Evolutionary conservation across 2,113 vertebrate species (phyloP).

Genomic region (Trichomycterus rosablanca): DNA sequence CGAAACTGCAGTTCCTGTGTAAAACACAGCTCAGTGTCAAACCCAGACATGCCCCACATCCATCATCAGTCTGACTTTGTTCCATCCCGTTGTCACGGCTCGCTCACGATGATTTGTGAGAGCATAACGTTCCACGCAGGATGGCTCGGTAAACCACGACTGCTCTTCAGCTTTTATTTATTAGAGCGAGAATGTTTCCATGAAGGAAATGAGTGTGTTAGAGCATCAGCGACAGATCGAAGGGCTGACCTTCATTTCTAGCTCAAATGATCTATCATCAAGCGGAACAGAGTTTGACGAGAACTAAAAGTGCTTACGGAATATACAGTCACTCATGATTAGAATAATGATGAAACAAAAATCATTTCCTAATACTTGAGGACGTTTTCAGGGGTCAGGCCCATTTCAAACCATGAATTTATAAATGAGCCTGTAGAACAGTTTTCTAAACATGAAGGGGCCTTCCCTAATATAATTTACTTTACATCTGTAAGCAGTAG

Average conservation of each 20-base stretch:
- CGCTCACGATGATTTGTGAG: constrained; percentile 17
- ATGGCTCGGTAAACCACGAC: constrained; percentile 31
- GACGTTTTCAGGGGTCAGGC: too few species aligned
- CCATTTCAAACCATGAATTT: too few species aligned
- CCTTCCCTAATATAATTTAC: too few species aligned
- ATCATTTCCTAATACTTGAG: too few species aligned
- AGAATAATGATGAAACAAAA: too few species aligned
- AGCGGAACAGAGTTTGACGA: too few species aligned
- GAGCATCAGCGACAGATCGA: constrained; percentile 23
- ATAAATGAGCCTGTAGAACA: too few species aligned
- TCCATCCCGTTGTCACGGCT: constrained; percentile 2
- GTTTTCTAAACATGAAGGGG: too few species aligned
- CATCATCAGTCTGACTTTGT: not conserved
- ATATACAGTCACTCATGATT: too few species aligned
- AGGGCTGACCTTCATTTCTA: not conserved
- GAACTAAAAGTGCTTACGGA: too few species aligned
- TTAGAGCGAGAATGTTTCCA: constrained; percentile 12
- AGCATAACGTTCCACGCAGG: constrained; percentile 7
- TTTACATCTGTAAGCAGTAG: too few species aligned
- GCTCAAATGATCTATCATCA: constrained; percentile 4
- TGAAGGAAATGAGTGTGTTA: constrained; percentile 30
- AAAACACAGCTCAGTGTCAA: not conserved
- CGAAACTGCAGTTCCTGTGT: constrained; percentile 11
- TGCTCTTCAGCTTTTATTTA: constrained; percentile 23
- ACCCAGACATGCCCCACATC: not conserved